Conservation (phyloP, 64 coral and sea anemone species). For the Actinia equina region DNA sequence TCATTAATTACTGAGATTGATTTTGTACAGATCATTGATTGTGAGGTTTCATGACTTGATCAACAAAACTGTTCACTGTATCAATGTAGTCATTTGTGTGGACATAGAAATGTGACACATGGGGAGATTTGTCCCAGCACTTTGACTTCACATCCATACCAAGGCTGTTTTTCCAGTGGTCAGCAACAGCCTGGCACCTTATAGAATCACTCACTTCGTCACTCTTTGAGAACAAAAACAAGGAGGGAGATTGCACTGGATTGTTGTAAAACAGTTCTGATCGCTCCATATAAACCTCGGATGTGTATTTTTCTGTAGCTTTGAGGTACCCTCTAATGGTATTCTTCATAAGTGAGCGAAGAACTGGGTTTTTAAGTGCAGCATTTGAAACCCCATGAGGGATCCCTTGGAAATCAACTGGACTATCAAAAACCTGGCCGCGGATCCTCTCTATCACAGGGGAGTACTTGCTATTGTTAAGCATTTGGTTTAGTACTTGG, state of each 20-base stretch:
- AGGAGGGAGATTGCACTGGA: slow-evolving; percentile 60
- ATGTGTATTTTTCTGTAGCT: slow-evolving; percentile 51
- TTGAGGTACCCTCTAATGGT: slow-evolving; percentile 62
- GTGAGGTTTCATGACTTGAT: neutral
- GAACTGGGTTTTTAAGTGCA: slow-evolving; percentile 38
- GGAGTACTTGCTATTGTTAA: slow-evolving; percentile 51
- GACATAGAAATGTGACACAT: slow-evolving; percentile 89
- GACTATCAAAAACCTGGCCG: slow-evolving; percentile 91
- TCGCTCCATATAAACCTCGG: slow-evolving; percentile 72
- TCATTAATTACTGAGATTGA: neutral
- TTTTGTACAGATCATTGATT: neutral
- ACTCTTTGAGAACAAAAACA: slow-evolving; percentile 83
- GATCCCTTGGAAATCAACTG: slow-evolving; percentile 83
- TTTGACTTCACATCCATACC: slow-evolving; percentile 56
- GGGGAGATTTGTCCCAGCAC: slow-evolving; percentile 83
- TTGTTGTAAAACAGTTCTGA: slow-evolving; percentile 75
- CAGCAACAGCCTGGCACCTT: slow-evolving; percentile 33
- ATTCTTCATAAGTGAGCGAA: slow-evolving; percentile 51
- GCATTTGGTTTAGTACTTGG: slow-evolving; percentile 83
- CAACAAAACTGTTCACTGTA: slow-evolving; percentile 49
- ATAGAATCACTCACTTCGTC: slow-evolving; percentile 64
- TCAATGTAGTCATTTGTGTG: slow-evolving; percentile 77
- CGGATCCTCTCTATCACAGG: slow-evolving; percentile 75
- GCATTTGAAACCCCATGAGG: slow-evolving; percentile 83
- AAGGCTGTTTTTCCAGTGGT: slow-evolving; percentile 53